Percentiles rank a stretch among this genome's conserved stretches.
phyloP scores from a whole-genome alignment of 2,888 invertebrate species.

The Anodontia alba region DNA sequence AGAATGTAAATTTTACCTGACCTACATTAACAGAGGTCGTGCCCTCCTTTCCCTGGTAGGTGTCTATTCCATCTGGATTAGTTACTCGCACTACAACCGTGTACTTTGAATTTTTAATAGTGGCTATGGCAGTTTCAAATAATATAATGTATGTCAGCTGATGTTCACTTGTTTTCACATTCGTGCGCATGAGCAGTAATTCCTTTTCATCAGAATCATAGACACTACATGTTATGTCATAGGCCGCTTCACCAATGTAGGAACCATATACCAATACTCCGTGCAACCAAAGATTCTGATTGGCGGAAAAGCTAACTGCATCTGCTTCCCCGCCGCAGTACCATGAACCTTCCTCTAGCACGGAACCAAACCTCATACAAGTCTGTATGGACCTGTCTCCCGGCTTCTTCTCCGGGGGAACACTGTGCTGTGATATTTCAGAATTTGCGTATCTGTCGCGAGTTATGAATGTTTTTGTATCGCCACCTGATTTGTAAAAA shows the following conservation, averaged over 20 bases:
- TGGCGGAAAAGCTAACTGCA: constrained; percentile 60
- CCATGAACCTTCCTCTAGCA: constrained; percentile 68
- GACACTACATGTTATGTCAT: constrained; percentile 62
- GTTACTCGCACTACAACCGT: constrained; percentile 58
- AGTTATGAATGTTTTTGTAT: constrained; percentile 43
- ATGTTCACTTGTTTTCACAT: constrained; percentile 64
- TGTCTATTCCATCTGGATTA: constrained; percentile 65
- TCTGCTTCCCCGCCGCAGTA: constrained; percentile 70
- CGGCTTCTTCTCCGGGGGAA: constrained; percentile 42
- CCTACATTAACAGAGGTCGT: constrained; percentile 49
- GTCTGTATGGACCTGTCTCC: constrained; percentile 59
- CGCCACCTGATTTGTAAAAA: constrained; percentile 61
- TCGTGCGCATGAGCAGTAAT: constrained; percentile 47
- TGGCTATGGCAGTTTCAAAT: constrained; percentile 51
- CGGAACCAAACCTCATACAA: constrained; percentile 62
- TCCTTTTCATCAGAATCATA: constrained; percentile 56
- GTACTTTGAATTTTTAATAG: constrained; percentile 53
- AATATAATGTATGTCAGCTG: constrained; percentile 65
- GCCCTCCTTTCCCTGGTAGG: constrained; percentile 66
- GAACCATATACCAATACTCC: constrained; percentile 67
- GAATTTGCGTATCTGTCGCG: constrained; percentile 52
- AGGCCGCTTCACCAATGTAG: constrained; percentile 66
- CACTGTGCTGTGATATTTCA: constrained; percentile 45
- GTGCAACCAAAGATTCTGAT: constrained; percentile 57
- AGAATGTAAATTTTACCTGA: constrained; percentile 60